These are phyloP conservation scores for Crocodylus rhombifer DNA, from an alignment of 2,797 vertebrate species.

Conservation along the genomic window DNA sequence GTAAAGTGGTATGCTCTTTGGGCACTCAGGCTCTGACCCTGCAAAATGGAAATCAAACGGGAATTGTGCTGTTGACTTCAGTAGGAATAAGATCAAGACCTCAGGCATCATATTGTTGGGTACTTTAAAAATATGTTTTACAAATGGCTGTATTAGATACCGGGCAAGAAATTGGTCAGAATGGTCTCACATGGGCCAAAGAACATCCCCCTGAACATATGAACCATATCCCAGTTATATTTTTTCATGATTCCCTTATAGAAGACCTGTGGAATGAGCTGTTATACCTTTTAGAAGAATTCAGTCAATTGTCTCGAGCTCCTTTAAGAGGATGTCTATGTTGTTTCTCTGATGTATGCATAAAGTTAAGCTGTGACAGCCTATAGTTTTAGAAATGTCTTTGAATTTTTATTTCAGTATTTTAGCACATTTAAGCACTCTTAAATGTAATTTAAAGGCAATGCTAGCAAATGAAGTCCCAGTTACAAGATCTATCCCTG, in stretches of 20 bases:
- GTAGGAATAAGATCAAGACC: conserved; percentile 37
- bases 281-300: background rate
- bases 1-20: conserved; percentile 4
- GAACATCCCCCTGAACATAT: background rate
- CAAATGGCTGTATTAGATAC: conserved; percentile 35
- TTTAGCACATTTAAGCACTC: fast-evolving
- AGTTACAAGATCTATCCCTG: background rate
- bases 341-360: background rate
- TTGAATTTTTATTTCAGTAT: background rate
- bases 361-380: background rate
- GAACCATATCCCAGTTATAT: background rate
- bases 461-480: background rate
- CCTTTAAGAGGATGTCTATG: background rate
- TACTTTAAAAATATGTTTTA: conserved; percentile 54
- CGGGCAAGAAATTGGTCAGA: background rate
- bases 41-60: conserved; percentile 33
- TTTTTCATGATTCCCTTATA: conserved; percentile 8
- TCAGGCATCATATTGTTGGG: conserved; percentile 48
- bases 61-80: conserved; percentile 41
- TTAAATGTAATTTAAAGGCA: background rate
- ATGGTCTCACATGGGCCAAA: background rate
- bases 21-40: conserved; percentile 1
- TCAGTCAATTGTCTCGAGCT: background rate
- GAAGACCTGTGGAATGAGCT: background rate
- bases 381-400: background rate